Conservation (phyloP, 2,113 vertebrate genomes). For the Pachyramphus minor region DNA sequence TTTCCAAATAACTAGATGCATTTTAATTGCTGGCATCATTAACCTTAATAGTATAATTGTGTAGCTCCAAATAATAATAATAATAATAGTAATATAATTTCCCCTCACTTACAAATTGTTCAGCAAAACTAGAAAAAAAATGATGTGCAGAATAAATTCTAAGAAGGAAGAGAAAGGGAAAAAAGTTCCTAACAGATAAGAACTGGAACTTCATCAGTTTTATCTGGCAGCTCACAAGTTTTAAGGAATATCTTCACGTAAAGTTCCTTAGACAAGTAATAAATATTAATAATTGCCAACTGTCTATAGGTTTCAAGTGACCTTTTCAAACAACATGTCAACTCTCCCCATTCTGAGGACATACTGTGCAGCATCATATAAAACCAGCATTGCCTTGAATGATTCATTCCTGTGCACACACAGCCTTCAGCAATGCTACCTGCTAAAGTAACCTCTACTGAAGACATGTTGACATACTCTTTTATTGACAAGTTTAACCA, state of each 20-base stretch:
- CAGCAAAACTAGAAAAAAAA: slow-evolving; percentile 41
- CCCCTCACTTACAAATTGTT: slow-evolving; percentile 17
- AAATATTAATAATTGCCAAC: slow-evolving; percentile 73
- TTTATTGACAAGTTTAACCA: neutral
- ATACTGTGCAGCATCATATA: slow-evolving; percentile 15
- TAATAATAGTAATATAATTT: slow-evolving; percentile 53
- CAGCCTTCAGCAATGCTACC: slow-evolving; percentile 4
- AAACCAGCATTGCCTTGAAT: slow-evolving; percentile 32
- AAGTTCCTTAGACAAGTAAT: slow-evolving; percentile 60
- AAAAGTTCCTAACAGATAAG: neutral
- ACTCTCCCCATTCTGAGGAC: slow-evolving; percentile 11
- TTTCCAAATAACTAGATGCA: slow-evolving; percentile 76
- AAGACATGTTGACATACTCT: neutral
- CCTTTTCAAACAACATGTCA: slow-evolving; percentile 68
- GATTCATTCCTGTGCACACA: slow-evolving; percentile 39
- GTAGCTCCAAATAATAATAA: slow-evolving; percentile 62
- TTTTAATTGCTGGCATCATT: slow-evolving; percentile 85
- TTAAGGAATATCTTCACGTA: slow-evolving; percentile 45
- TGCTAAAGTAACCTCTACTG: slow-evolving; percentile 45
- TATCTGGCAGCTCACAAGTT: slow-evolving; percentile 49
- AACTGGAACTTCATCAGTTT: slow-evolving; percentile 54
- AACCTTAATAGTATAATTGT: slow-evolving; percentile 78
- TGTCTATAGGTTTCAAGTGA: slow-evolving; percentile 61
- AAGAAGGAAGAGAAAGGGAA: neutral
- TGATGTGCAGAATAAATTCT: neutral